Evolutionary conservation across 2,888 invertebrate genomes (phyloP).

Genomic region (Notodonta ziczac): DNA sequence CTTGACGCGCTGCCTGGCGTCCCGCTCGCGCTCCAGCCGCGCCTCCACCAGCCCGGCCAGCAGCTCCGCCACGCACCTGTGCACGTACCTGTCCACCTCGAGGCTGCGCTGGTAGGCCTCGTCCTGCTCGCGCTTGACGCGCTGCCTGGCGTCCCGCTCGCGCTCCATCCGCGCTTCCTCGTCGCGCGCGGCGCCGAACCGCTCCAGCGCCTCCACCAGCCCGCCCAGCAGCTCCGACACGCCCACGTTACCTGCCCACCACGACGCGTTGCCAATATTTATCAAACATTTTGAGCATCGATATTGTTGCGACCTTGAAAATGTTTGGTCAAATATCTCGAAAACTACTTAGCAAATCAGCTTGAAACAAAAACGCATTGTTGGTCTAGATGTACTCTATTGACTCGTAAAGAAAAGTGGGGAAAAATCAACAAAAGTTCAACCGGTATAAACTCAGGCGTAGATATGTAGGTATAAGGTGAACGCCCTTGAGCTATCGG

Average conservation of each 20-base stretch:
- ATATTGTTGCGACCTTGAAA: too few species aligned
- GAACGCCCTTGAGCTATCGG: too few species aligned
- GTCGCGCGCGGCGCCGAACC: conserved; percentile 91
- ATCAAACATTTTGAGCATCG: too few species aligned
- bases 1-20: conserved; percentile 94
- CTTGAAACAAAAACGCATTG: too few species aligned
- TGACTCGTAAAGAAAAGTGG: too few species aligned
- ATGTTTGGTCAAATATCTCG: too few species aligned
- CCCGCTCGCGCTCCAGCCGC: conserved; percentile 93
- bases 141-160: conserved; percentile 94
- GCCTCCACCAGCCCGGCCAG: conserved; percentile 94
- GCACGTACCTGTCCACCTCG: conserved; percentile 75
- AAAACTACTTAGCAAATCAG: too few species aligned
- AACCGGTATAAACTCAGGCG: too few species aligned
- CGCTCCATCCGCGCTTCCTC: conserved; percentile 93
- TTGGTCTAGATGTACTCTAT: too few species aligned
- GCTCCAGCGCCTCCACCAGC: conserved; percentile 94
- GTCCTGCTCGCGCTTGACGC: conserved; percentile 97
- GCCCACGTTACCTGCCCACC: conserved; percentile 89
- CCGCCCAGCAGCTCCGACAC: conserved; percentile 95
- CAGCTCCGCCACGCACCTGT: conserved; percentile 90
- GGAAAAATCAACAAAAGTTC: too few species aligned
- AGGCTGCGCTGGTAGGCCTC: conserved; percentile 96
- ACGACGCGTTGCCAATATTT: too few species aligned
- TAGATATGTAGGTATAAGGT: too few species aligned